Percentiles rank a stretch among this genome's conserved stretches.
Evolutionary conservation across 2,113 vertebrate genomes (phyloP).

Genomic region (Elgaria multicarinata): DNA sequence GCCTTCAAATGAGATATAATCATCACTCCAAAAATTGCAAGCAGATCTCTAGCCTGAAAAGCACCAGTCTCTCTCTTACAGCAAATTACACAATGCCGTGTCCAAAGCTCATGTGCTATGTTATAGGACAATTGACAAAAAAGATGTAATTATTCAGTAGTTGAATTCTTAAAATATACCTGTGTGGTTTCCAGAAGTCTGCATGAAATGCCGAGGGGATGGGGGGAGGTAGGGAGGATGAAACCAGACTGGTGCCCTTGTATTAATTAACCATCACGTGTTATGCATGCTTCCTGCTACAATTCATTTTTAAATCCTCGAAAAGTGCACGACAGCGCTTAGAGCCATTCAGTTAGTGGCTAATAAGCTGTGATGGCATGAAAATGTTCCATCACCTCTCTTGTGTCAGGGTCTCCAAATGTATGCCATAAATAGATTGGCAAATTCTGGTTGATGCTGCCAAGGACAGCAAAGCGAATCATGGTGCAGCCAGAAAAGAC

Average conservation of each 20-base stretch:
- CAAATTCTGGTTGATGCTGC: background rate
- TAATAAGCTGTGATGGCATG: constrained; percentile 23
- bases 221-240: background rate
- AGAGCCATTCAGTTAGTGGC: background rate
- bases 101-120: background rate
- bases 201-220: background rate
- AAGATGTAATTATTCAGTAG: constrained; percentile 35
- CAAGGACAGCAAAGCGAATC: background rate
- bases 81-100: background rate
- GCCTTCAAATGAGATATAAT: constrained; percentile 38
- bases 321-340: background rate
- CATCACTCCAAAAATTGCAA: constrained; percentile 39
- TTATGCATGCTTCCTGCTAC: background rate
- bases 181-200: background rate
- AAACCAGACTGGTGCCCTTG: background rate
- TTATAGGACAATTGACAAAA: background rate
- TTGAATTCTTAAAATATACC: constrained; percentile 17
- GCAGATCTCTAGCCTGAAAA: constrained; percentile 33
- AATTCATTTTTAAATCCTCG: constrained; percentile 9
- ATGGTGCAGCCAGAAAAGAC: background rate
- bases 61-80: background rate
- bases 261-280: constrained; percentile 8
- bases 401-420: background rate
- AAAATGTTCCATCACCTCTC: background rate
- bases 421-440: background rate